phyloP scores from a whole-genome alignment of 2,113 vertebrate species.

The Irena cyanogastra region DNA sequence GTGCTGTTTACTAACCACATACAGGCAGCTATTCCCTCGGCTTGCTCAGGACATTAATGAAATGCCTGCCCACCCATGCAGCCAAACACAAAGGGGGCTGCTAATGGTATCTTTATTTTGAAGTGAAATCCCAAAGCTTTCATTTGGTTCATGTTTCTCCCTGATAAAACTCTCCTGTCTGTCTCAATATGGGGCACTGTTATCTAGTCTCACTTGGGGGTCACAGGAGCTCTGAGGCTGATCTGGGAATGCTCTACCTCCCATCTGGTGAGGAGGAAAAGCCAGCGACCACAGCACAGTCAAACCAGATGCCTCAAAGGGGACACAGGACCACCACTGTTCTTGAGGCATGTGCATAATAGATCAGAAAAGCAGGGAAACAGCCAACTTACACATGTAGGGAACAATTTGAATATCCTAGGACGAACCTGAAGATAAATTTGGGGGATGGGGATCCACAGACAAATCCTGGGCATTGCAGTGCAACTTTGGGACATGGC shows the following conservation, averaged over 20 bases:
- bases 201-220: conserved; percentile 46
- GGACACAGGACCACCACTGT: background rate
- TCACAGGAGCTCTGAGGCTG: conserved; percentile 21
- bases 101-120: conserved; percentile 55
- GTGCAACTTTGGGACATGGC: background rate
- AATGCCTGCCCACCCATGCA: conserved; percentile 22
- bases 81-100: conserved; percentile 1
- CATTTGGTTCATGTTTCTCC: conserved; percentile 34
- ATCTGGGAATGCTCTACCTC: background rate
- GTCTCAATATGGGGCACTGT: conserved; percentile 31
- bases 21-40: background rate
- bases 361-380: background rate
- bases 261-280: background rate
- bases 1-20: background rate
- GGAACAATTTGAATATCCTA: background rate
- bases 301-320: background rate
- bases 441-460: background rate
- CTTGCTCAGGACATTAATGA: conserved; percentile 8
- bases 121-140: conserved; percentile 51
- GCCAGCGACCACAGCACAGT: background rate
- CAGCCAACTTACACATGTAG: background rate
- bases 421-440: background rate
- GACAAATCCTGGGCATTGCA: background rate
- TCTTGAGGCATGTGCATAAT: background rate
- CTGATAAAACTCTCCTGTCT: conserved; percentile 45